phyloP scores from a whole-genome alignment of 2,113 vertebrate species.

The Ammodytes marinus region DNA sequence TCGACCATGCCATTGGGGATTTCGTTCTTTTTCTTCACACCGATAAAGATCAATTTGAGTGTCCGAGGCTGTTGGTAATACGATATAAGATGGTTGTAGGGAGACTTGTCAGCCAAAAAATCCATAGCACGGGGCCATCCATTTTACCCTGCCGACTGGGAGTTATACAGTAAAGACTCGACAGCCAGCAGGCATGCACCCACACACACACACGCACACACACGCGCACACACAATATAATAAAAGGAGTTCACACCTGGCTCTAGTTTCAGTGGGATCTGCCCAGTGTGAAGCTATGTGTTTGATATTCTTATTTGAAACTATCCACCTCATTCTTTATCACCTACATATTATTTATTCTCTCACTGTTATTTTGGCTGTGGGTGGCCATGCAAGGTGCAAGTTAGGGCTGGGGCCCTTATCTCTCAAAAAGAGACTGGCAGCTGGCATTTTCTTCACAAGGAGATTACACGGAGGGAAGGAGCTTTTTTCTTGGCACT shows the following conservation, averaged over 20 bases:
- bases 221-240: not conserved
- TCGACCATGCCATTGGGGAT: conserved; percentile 55
- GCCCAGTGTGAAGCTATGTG: conserved; percentile 8
- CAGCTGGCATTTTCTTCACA: conserved; percentile 73
- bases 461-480: conserved; percentile 61
- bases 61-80: conserved; percentile 78
- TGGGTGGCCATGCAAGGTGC: conserved; percentile 53
- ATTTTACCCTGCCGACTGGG: conserved; percentile 70
- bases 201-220: conserved; percentile 9
- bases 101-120: conserved; percentile 76
- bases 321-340: conserved; percentile 30
- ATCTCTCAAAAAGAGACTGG: conserved; percentile 75
- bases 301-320: conserved; percentile 46
- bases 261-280: conserved; percentile 46
- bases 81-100: conserved; percentile 78
- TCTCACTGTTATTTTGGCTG: conserved; percentile 39
- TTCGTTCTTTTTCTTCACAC: conserved; percentile 61
- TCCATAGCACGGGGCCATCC: conserved; percentile 73
- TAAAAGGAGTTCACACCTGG: conserved; percentile 48
- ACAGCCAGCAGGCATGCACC: not conserved
- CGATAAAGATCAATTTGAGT: conserved; percentile 79
- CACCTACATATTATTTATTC: conserved; percentile 58
- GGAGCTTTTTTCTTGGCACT: conserved; percentile 54
- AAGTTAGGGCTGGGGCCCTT: conserved; percentile 52
- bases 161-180: conserved; percentile 50